phyloP scores from a whole-genome alignment of 1,140 invertebrate genomes.

The Pseudoatta argentina region DNA sequence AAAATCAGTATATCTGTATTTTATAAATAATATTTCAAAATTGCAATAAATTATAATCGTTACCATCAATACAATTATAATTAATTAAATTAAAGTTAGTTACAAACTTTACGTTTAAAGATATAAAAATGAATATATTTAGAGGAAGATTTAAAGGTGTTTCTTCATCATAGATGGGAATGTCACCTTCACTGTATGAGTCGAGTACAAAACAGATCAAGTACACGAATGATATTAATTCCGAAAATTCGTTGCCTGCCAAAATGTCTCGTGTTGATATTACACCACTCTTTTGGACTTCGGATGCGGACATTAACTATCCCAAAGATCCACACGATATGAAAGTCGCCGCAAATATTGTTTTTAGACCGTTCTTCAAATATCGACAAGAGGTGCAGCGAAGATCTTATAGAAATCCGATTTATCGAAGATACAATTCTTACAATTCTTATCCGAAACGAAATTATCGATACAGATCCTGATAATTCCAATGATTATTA shows the following conservation, averaged over 20 bases:
- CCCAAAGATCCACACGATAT: conserved; percentile 73
- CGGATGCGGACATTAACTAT: conserved; percentile 34
- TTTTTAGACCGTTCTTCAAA: conserved; percentile 83
- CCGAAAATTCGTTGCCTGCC: conserved; percentile 8
- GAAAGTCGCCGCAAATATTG: conserved; percentile 83
- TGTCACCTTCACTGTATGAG: not conserved
- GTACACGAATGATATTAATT: not conserved
- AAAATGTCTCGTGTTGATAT: conserved; percentile 17
- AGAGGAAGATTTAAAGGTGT: conserved; percentile 5
- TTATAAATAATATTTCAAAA: not conserved
- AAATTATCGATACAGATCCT: conserved; percentile 53
- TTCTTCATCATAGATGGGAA: conserved; percentile 4
- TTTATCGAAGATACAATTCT: conserved; percentile 33
- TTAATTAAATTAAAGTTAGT: not conserved
- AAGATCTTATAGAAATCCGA: conserved; percentile 65
- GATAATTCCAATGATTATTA: conserved; percentile 67
- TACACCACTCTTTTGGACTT: conserved; percentile 29
- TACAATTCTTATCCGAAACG: conserved; percentile 58
- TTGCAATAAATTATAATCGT: not conserved
- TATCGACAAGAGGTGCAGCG: conserved; percentile 79
- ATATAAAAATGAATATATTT: not conserved
- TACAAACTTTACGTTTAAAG: not conserved
- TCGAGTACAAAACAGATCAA: not conserved
- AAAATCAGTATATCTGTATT: not conserved
- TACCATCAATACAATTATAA: not conserved